Conservation (phyloP, 2,113 vertebrate species). For the Nipponia nippon region DNA sequence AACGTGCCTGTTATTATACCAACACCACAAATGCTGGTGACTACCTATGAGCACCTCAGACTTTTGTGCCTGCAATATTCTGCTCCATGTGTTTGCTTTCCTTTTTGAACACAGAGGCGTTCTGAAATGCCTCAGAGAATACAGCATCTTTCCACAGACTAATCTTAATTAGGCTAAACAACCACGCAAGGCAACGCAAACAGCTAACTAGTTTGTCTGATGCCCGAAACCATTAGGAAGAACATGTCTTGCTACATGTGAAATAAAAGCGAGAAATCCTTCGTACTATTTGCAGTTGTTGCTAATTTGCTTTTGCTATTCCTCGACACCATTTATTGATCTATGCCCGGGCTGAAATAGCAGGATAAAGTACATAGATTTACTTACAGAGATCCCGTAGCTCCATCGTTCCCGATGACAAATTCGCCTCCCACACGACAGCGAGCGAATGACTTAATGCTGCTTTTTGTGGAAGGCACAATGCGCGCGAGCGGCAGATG, state of each 20-base stretch:
- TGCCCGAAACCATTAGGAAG: not conserved
- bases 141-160: not conserved
- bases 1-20: not conserved
- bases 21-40: not conserved
- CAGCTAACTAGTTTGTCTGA: not conserved
- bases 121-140: not conserved
- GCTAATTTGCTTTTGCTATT: not conserved
- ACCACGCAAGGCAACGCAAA: not conserved
- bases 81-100: not conserved
- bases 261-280: not conserved
- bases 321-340: not conserved
- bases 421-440: conserved; percentile 53
- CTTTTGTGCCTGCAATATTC: not conserved
- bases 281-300: not conserved
- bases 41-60: not conserved
- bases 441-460: conserved; percentile 59
- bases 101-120: not conserved
- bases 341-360: not conserved
- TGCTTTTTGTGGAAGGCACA: conserved; percentile 31
- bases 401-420: conserved; percentile 74
- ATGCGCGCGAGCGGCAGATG: conserved; percentile 20
- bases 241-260: not conserved
- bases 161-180: not conserved
- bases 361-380: not conserved
- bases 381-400: conserved; percentile 81